Evolutionary conservation across 2,888 invertebrate genomes (phyloP).

Genomic region (Sesamia inferens): DNA sequence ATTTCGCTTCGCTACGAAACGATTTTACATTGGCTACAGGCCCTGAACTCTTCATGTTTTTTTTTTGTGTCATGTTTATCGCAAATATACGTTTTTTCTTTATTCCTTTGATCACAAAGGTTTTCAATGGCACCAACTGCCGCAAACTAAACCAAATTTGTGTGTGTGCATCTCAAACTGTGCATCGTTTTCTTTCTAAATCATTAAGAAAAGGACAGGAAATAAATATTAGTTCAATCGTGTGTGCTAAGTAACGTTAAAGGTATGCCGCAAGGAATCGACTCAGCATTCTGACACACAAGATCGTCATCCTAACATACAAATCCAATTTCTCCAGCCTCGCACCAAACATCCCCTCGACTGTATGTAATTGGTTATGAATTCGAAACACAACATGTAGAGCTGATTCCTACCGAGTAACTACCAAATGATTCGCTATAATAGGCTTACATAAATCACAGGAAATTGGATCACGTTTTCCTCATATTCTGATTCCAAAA

Average conservation of each 20-base stretch:
- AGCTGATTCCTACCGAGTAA: not conserved
- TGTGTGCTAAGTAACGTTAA: too few relatives aligned
- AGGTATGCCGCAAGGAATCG: not conserved
- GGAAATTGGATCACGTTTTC: constrained; percentile 51
- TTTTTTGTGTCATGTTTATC: too few relatives aligned
- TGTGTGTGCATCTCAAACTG: too few relatives aligned
- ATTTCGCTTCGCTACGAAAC: too few relatives aligned
- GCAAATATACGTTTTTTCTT: too few relatives aligned
- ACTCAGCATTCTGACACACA: not conserved
- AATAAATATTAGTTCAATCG: too few relatives aligned
- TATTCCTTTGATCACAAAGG: too few relatives aligned
- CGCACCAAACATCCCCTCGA: not conserved
- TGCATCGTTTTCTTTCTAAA: too few relatives aligned
- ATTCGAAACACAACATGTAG: not conserved
- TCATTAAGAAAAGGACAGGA: too few relatives aligned
- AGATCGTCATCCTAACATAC: not conserved
- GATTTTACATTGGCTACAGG: too few relatives aligned
- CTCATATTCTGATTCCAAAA: constrained; percentile 52
- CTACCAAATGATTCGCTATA: constrained; percentile 22
- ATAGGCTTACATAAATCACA: constrained; percentile 34
- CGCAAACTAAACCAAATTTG: too few relatives aligned
- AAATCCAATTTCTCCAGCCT: not conserved
- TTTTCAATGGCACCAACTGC: not conserved
- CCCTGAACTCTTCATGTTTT: too few relatives aligned
- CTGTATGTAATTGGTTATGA: not conserved